phyloP scores from a whole-genome alignment of 2,888 invertebrate genomes.

The Phaonia tiefii region DNA sequence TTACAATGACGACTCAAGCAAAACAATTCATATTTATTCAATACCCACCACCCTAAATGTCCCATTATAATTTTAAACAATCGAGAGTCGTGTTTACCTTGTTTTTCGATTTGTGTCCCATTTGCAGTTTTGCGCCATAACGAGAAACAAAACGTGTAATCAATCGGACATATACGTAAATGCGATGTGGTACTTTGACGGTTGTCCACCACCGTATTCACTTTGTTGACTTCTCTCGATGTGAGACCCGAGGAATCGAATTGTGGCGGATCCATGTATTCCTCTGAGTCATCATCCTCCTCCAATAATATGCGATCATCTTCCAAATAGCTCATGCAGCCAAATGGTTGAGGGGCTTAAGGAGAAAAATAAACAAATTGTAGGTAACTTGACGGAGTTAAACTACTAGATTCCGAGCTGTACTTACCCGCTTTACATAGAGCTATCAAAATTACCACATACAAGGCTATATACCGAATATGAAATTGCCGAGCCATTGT shows the following conservation, averaged over 20 bases:
- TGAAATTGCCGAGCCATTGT: neutral
- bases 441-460: conserved; percentile 37
- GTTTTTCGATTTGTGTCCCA: conserved; percentile 74
- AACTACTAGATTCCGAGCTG: too few relatives aligned
- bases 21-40: too few relatives aligned
- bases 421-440: conserved; percentile 49
- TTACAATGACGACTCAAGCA: too few relatives aligned
- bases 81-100: too few relatives aligned
- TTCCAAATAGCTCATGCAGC: conserved; percentile 76
- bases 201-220: conserved; percentile 33
- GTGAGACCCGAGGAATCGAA: conserved; percentile 63
- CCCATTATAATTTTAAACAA: too few relatives aligned
- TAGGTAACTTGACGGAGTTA: too few relatives aligned
- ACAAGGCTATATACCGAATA: conserved; percentile 35
- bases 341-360: conserved; percentile 73
- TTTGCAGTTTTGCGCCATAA: conserved; percentile 75
- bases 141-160: conserved; percentile 77
- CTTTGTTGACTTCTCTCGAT: conserved; percentile 46
- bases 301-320: conserved; percentile 74
- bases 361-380: neutral
- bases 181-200: conserved; percentile 30
- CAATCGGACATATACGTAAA: conserved; percentile 71
- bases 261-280: conserved; percentile 68
- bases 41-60: too few relatives aligned
- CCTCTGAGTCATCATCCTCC: conserved; percentile 74